Evolutionary conservation across 1,140 invertebrate genomes (phyloP), one percentile per base, ranked within the genome.

Genomic region (Acromyrmex echinatior): DNA sequence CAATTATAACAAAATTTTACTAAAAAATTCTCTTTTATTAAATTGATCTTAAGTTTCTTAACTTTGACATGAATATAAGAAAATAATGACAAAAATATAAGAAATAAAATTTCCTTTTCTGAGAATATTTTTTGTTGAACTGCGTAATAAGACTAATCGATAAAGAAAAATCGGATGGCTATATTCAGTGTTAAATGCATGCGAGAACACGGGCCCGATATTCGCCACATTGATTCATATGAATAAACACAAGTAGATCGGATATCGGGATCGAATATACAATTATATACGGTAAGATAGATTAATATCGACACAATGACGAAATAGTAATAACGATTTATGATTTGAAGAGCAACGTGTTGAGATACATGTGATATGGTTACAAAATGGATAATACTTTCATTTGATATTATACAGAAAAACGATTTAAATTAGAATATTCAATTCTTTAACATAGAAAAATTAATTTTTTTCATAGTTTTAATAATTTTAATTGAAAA

Each of bases 201-300:
- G 58, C 56, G 39, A 74, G 56, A 73, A 88, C 66, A 78, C 65
- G 70, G 68, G 80, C 70, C 21, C 65, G 63, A 81, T 60, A 82
- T 86, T 78, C 35, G 80, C 45, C 51, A 60, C 63, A 87, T 78
- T 73, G 70, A 87, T 35, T 90, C 28, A 77, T 60, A 70, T 60
- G 65, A 87, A 31, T 53, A 82, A 82, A 63, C 80, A 74, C 62
- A 82, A 80, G 88, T 81, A 53, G 53, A 86, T 81, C 65, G 63
- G 71, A 87, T 80, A 77, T 87, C 21, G 45, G 51, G 39, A 25
- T 62, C 68, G 16, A 85, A 90, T 86, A 60, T 79, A 79, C n/a
- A 81, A 56, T 70, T 70, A 81, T 21, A 25, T 80, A 49, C 25
- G 3, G 7, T 60, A 74, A 74, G 56, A 63, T 62, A 4, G 70